phyloP scores from a whole-genome alignment of 2,888 invertebrate genomes.

The Zygaena filipendulae region DNA sequence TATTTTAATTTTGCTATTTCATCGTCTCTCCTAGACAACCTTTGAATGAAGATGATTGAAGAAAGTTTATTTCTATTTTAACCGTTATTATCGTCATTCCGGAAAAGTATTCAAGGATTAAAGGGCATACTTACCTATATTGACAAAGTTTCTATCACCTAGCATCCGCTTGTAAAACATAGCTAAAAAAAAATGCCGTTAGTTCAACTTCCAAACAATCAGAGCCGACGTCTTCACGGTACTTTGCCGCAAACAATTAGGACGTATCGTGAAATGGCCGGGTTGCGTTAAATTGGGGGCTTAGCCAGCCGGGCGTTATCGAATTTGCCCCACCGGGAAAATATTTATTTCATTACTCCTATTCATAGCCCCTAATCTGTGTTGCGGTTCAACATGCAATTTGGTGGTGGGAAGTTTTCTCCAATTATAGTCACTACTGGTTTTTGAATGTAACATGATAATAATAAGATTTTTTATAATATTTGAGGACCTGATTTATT shows the following conservation, averaged over 20 bases:
- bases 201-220: conserved; percentile 54
- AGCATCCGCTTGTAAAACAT: conserved; percentile 2
- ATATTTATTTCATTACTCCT: conserved; percentile 69
- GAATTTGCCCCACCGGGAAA: conserved; percentile 63
- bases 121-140: no score
- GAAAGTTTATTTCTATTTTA: no score
- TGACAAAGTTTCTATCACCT: no score
- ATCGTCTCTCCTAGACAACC: no score
- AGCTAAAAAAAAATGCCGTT: conserved; percentile 26
- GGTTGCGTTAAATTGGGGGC: conserved; percentile 48
- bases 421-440: neutral
- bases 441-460: neutral
- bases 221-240: conserved; percentile 34
- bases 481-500: no score
- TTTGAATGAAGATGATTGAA: no score
- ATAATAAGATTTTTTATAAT: neutral
- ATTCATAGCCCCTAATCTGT: conserved; percentile 63
- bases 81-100: no score
- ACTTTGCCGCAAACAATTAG: conserved; percentile 48
- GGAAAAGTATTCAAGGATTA: no score
- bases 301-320: conserved; percentile 49
- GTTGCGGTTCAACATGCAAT: no score
- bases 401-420: conserved; percentile 9
- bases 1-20: no score
- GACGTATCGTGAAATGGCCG: conserved; percentile 52